These are phyloP conservation scores for Cyphomyrmex costatus DNA, from an alignment of 1,140 invertebrate genomes.

Conservation along the genomic window DNA sequence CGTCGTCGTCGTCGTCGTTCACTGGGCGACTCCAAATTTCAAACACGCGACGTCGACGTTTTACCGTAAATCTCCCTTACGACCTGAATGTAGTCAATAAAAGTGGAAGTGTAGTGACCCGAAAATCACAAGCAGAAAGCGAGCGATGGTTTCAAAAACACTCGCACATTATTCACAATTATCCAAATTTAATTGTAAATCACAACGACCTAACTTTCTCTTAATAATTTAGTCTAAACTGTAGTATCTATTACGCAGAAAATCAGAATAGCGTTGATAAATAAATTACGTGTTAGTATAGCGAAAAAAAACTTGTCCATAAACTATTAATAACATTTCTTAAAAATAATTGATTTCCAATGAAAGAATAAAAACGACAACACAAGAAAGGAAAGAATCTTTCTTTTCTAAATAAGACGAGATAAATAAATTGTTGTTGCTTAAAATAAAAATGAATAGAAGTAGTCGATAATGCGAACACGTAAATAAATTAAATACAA, in stretches of 20 bases:
- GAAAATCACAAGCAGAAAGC: conserved; percentile 1
- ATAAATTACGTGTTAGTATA: background rate
- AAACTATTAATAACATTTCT: background rate
- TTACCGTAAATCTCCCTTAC: conserved; percentile 1
- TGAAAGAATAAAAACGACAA: background rate
- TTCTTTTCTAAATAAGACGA: background rate
- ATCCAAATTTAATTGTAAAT: background rate
- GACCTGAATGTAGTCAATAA: conserved; percentile 17
- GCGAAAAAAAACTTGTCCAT: background rate
- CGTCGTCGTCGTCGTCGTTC: conserved; percentile 60
- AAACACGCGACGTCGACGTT: conserved; percentile 24
- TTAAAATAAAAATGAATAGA: background rate
- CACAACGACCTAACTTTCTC: background rate
- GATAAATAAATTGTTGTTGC: background rate
- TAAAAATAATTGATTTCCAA: background rate
- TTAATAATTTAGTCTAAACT: background rate
- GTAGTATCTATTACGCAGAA: background rate
- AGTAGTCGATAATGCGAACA: background rate
- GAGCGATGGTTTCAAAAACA: conserved; percentile 12
- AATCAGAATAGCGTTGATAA: background rate
- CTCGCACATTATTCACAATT: background rate
- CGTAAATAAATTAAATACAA: background rate
- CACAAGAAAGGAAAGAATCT: background rate
- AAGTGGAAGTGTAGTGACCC: conserved; percentile 43
- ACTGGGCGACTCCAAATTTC: conserved; percentile 62